Percentiles rank a stretch among this genome's conserved stretches.
Conservation (phyloP, 2,888 invertebrate species). For the Cheilosia vernalis region DNA sequence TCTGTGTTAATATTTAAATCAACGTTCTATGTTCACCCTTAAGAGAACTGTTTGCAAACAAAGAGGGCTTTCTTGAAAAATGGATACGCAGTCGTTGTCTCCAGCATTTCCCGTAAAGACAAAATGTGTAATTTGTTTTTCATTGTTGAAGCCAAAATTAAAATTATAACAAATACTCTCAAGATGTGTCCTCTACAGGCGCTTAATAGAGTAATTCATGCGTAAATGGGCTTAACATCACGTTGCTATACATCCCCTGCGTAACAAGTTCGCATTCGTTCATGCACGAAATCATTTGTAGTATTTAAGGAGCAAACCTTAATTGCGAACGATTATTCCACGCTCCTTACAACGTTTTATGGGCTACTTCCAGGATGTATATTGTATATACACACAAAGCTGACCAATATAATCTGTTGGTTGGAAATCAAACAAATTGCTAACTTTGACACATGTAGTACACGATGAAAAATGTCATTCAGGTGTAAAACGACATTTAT, state of each 20-base stretch:
- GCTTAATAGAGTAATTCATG: too few species aligned
- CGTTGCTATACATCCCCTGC: background rate
- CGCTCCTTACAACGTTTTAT: background rate
- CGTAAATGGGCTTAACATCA: background rate
- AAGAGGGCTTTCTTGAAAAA: too few species aligned
- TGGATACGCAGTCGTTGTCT: too few species aligned
- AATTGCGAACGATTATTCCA: background rate
- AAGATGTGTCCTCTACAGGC: background rate
- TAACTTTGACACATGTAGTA: constrained; percentile 1
- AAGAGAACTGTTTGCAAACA: too few species aligned
- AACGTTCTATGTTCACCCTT: too few species aligned
- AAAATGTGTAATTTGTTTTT: too few species aligned
- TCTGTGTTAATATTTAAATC: too few species aligned
- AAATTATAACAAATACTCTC: background rate
- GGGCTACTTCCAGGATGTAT: background rate
- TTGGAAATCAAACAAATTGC: background rate
- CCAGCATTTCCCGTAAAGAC: too few species aligned
- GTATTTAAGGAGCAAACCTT: constrained; percentile 1
- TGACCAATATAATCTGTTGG: background rate
- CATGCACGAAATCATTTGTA: background rate
- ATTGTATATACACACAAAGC: background rate
- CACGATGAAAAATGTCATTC: background rate
- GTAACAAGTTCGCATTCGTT: background rate
- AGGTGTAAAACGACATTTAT: background rate
- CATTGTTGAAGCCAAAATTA: background rate